Evolutionary conservation across 1,140 invertebrate species (phyloP).

Genomic region (Vanessa atalanta): DNA sequence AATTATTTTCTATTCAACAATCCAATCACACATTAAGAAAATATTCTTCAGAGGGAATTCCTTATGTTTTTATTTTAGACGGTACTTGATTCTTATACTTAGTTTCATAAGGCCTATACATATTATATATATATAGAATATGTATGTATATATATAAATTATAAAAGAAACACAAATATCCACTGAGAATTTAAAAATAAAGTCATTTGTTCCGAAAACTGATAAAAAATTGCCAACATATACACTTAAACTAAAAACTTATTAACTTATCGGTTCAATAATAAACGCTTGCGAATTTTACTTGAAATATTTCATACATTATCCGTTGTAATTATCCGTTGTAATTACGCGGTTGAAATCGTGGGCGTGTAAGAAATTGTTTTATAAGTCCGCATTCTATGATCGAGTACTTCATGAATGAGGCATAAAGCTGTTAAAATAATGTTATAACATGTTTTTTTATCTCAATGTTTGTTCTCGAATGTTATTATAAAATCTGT

Average conservation of each 20-base stretch:
- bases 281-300: background rate
- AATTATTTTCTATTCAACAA: no score
- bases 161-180: no score
- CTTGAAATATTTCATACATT: background rate
- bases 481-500: background rate
- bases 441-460: background rate
- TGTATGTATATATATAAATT: background rate
- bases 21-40: no score
- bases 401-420: background rate
- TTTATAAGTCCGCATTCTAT: conserved; percentile 12
- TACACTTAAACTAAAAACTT: no score
- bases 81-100: background rate
- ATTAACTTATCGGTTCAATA: background rate
- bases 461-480: background rate
- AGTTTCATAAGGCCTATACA: background rate
- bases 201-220: no score
- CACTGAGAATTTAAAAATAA: no score
- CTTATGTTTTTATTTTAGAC: no score
- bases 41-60: no score
- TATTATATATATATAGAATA: background rate
- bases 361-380: conserved; percentile 1
- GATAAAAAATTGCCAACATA: no score
- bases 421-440: background rate
- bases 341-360: conserved; percentile 7
- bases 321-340: background rate